These are phyloP conservation scores for Cetonia aurata DNA, from an alignment of 2,888 invertebrate genomes.

Conservation along the genomic window DNA sequence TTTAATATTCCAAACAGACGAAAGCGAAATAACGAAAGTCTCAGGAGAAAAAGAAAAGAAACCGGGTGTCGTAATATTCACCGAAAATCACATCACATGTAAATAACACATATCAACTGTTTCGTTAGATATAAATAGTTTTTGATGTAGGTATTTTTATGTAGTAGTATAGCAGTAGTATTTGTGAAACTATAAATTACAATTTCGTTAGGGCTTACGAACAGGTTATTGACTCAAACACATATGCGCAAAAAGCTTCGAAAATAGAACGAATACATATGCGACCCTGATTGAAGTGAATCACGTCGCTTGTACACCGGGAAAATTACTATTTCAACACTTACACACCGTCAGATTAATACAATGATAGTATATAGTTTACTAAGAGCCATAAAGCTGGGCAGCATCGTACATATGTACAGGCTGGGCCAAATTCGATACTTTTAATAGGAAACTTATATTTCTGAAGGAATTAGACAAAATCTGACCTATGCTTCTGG, in stretches of 20 bases:
- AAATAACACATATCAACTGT: slow-evolving; percentile 43
- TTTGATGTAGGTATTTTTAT: slow-evolving; percentile 43
- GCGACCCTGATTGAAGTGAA: slow-evolving; percentile 43
- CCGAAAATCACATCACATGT: slow-evolving; percentile 33
- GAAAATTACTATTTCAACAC: slow-evolving; percentile 45
- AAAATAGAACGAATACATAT: slow-evolving; percentile 43
- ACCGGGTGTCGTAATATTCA: slow-evolving; percentile 33
- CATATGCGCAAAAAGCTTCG: slow-evolving; percentile 45
- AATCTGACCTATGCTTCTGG: too few species aligned
- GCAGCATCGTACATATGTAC: too few species aligned
- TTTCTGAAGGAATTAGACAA: too few species aligned
- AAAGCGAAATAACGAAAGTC: slow-evolving; percentile 20
- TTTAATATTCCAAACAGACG: slow-evolving; percentile 21
- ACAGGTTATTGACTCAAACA: slow-evolving; percentile 44
- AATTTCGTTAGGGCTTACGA: slow-evolving; percentile 41
- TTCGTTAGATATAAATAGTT: slow-evolving; percentile 45
- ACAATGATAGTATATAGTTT: slow-evolving; percentile 32
- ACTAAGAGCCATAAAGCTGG: too few species aligned
- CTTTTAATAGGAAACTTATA: too few species aligned
- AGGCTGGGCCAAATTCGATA: too few species aligned
- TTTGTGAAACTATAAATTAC: slow-evolving; percentile 43
- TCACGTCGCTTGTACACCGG: slow-evolving; percentile 39
- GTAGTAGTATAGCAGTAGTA: slow-evolving; percentile 16
- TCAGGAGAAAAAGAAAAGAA: slow-evolving; percentile 27
- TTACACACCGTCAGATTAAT: slow-evolving; percentile 40